Evolutionary conservation across 2,113 vertebrate species (phyloP).

Genomic region (Nyctereutes procyonoides): DNA sequence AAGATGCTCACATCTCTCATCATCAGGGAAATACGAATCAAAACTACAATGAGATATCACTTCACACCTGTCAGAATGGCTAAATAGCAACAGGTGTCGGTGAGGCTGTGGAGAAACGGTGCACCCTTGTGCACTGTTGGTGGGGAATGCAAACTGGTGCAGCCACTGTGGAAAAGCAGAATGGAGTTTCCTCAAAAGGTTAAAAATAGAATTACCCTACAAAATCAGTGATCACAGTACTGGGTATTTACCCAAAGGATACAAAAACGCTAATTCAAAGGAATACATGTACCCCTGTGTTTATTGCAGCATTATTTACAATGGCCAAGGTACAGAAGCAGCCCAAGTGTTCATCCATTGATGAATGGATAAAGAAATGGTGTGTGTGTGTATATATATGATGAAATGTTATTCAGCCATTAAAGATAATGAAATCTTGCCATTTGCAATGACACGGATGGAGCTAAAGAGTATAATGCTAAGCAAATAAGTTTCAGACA

Average conservation of each 20-base stretch:
- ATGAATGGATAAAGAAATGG: not conserved
- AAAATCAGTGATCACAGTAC: not conserved
- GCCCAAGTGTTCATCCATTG: not conserved
- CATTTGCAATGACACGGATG: not conserved
- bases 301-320: not conserved
- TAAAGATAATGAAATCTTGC: not conserved
- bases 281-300: not conserved
- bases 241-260: not conserved
- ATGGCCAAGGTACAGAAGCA: not conserved
- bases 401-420: not conserved
- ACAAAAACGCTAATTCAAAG: not conserved
- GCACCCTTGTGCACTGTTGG: not conserved
- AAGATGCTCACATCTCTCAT: not conserved
- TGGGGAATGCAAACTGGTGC: not conserved
- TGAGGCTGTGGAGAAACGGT: not conserved
- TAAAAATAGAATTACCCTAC: not conserved
- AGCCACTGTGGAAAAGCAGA: not conserved
- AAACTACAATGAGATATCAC: not conserved
- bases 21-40: not conserved
- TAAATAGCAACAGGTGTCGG: not conserved
- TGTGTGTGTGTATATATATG: not conserved
- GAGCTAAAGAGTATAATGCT: not conserved
- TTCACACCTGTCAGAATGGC: not conserved
- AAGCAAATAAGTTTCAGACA: not conserved
- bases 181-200: not conserved